These are phyloP conservation scores for Glyptemys insculpta DNA, from an alignment of 2,797 vertebrate genomes.

Conservation along the genomic window DNA sequence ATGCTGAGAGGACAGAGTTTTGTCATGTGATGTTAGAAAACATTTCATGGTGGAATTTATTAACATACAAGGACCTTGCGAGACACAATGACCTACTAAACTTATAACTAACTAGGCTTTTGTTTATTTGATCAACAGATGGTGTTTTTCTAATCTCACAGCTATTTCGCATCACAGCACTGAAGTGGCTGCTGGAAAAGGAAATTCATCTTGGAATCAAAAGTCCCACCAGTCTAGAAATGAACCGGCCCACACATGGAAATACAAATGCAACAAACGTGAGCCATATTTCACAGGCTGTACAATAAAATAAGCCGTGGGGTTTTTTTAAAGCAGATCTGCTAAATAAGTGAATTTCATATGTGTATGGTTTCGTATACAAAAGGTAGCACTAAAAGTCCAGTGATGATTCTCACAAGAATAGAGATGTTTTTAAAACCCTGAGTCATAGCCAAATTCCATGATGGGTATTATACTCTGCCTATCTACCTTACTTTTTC, in stretches of 20 bases:
- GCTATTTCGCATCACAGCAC: conserved; percentile 61
- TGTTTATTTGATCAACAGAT: conserved; percentile 80
- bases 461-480: conserved; percentile 30
- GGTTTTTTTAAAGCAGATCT: conserved; percentile 34
- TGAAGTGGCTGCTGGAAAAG: conserved; percentile 67
- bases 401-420: conserved; percentile 23
- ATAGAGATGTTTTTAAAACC: conserved; percentile 53
- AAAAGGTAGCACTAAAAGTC: background rate
- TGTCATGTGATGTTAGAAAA: conserved; percentile 55
- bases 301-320: background rate
- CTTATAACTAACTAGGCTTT: conserved; percentile 68
- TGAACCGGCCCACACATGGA: conserved; percentile 27
- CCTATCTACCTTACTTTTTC: background rate
- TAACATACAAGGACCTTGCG: conserved; percentile 62
- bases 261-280: conserved; percentile 11
- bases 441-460: background rate
- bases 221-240: conserved; percentile 10
- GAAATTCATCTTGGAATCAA: background rate
- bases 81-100: conserved; percentile 73
- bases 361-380: background rate
- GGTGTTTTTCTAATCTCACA: conserved; percentile 76
- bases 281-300: conserved; percentile 39
- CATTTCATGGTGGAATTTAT: conserved; percentile 68
- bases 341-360: conserved; percentile 12
- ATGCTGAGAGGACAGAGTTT: conserved; percentile 46